A percentile compares a stretch with the other conserved stretches of the same genome.
These are phyloP conservation scores for Sceliomorpha sp. DNA, from an alignment of 2,888 invertebrate genomes.

Conservation along the genomic window DNA sequence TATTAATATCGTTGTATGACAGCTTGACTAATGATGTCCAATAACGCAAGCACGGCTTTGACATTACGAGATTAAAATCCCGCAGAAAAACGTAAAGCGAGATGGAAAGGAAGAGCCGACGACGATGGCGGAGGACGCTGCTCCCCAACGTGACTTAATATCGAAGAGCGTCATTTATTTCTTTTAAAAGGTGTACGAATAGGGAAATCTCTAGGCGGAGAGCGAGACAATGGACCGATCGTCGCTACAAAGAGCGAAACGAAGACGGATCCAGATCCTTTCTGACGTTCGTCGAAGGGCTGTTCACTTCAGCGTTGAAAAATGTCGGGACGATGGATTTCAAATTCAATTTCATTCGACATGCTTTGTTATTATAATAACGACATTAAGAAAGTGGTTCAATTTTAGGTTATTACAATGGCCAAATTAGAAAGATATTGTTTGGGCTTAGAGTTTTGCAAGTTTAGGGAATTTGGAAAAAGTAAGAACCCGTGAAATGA, in stretches of 20 bases:
- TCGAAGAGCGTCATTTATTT: conserved; percentile 69
- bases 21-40: conserved; percentile 79
- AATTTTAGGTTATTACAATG: too few relatives aligned
- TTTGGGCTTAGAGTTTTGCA: too few relatives aligned
- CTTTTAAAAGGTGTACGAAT: conserved; percentile 59
- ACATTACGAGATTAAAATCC: conserved; percentile 80
- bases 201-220: conserved; percentile 3
- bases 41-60: conserved; percentile 72
- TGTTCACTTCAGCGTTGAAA: neutral
- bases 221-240: conserved; percentile 31
- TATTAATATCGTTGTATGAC: conserved; percentile 79
- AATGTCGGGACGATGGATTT: neutral
- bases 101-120: conserved; percentile 31
- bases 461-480: too few relatives aligned
- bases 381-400: too few relatives aligned
- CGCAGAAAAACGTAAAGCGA: conserved; percentile 60
- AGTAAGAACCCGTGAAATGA: too few relatives aligned
- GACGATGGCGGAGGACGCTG: conserved; percentile 41
- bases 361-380: neutral
- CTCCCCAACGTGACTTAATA: conserved; percentile 49
- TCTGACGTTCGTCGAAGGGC: conserved; percentile 32
- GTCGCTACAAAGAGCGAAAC: conserved; percentile 35
- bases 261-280: conserved; percentile 32
- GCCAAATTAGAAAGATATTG: too few relatives aligned
- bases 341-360: neutral